Evolutionary conservation across 2,888 invertebrate species (phyloP).

Genomic region (Drosophila borborema): DNA sequence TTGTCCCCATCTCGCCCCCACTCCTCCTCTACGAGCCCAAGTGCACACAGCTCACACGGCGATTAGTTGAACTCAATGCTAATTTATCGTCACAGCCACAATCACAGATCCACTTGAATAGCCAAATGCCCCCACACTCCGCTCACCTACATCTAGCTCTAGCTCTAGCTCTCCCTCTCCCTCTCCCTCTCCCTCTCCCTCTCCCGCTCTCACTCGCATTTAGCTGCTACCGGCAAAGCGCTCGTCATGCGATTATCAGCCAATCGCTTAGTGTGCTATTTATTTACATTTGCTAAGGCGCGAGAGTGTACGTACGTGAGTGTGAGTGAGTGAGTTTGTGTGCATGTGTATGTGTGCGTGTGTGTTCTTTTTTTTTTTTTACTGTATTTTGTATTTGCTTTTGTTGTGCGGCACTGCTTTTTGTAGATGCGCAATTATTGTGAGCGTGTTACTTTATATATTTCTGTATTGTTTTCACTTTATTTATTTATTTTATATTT

Average conservation of each 20-base stretch:
- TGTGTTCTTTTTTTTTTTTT: conserved; percentile 24
- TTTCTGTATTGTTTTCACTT: conserved; percentile 62
- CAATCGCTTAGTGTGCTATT: conserved; percentile 79
- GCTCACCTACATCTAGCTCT: background rate
- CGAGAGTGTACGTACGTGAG: conserved; percentile 26
- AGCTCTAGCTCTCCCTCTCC: background rate
- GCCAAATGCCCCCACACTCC: conserved; percentile 10
- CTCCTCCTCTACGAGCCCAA: background rate
- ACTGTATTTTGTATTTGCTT: conserved; percentile 59
- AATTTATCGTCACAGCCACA: conserved; percentile 73
- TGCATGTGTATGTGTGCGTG: conserved; percentile 10
- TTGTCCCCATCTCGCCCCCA: conserved; percentile 11
- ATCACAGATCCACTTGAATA: conserved; percentile 68
- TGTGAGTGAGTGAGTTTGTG: conserved; percentile 23
- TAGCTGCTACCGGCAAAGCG: conserved; percentile 42
- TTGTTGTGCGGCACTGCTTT: conserved; percentile 58
- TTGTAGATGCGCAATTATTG: conserved; percentile 82
- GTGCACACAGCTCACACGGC: conserved; percentile 15
- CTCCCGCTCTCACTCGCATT: background rate
- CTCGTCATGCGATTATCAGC: conserved; percentile 78
- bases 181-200: background rate
- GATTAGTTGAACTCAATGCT: conserved; percentile 60
- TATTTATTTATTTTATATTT: conserved; percentile 44
- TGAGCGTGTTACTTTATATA: conserved; percentile 76
- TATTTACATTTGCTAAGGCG: conserved; percentile 63